Conservation (phyloP, 2,797 vertebrate species). For the Enteromius paludinosus region DNA sequence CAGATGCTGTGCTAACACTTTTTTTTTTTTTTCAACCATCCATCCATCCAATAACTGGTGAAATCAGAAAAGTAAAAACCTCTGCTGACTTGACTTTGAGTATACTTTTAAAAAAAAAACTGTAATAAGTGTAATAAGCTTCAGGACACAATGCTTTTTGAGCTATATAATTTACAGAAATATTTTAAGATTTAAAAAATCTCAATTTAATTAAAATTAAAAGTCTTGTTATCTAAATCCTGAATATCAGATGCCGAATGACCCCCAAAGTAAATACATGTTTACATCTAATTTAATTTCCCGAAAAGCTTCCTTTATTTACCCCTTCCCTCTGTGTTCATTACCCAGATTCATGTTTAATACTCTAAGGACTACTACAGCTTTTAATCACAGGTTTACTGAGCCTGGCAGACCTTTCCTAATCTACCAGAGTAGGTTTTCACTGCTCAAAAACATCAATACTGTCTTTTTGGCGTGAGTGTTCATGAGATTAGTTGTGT, state of each 20-base stretch:
- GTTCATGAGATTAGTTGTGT: constrained; percentile 49
- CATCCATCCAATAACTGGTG: not conserved
- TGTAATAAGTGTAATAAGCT: too few species aligned
- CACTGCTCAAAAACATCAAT: constrained; percentile 68
- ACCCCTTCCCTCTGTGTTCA: constrained; percentile 34
- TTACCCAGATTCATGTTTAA: constrained; percentile 52
- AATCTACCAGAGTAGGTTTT: constrained; percentile 78
- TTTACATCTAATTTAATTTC: constrained; percentile 40
- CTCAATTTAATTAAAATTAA: not conserved
- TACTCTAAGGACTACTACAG: constrained; percentile 52
- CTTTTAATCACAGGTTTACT: constrained; percentile 71
- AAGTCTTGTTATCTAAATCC: not conserved
- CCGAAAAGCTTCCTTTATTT: constrained; percentile 44
- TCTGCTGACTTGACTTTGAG: not conserved
- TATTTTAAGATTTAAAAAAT: not conserved
- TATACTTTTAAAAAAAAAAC: too few species aligned
- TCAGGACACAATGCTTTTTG: not conserved
- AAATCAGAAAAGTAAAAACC: constrained; percentile 11
- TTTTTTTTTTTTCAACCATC: not conserved
- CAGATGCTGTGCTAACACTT: constrained; percentile 38
- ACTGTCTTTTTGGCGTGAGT: constrained; percentile 40
- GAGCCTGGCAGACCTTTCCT: constrained; percentile 68
- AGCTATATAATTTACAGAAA: not conserved
- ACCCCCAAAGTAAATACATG: constrained; percentile 19
- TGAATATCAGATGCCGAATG: not conserved